Conservation (phyloP, 2,113 vertebrate genomes). For the Leuciscus idus region DNA sequence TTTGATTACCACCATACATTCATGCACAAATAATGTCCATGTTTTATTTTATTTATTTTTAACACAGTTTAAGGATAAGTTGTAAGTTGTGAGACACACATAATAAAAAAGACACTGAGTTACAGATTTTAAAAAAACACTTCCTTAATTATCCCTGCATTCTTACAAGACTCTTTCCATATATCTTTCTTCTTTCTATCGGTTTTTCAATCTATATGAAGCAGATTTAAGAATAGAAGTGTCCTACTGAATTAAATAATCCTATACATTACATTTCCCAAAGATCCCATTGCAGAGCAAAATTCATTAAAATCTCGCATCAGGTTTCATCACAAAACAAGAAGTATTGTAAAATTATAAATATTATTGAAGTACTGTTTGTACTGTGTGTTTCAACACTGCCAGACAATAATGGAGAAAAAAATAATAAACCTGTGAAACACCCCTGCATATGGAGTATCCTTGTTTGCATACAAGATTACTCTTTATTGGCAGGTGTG, state of each 20-base stretch:
- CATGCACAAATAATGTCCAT: no score
- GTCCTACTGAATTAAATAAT: not conserved
- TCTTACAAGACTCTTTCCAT: not conserved
- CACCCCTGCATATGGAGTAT: not conserved
- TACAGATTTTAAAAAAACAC: no score
- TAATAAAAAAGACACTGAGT: no score
- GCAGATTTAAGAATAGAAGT: no score
- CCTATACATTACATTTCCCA: not conserved
- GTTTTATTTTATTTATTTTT: no score
- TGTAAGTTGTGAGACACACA: not conserved
- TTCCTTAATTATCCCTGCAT: not conserved
- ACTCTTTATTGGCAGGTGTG: constrained; percentile 71
- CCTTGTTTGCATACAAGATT: constrained; percentile 25
- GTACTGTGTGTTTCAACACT: not conserved
- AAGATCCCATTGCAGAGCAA: not conserved
- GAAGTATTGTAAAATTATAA: not conserved
- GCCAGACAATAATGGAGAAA: not conserved
- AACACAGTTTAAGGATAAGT: not conserved
- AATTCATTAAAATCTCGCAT: not conserved
- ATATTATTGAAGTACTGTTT: not conserved
- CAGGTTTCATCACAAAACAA: not conserved
- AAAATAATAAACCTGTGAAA: not conserved
- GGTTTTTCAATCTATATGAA: no score
- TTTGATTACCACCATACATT: no score
- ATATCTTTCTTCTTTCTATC: no score